Percentiles rank a stretch among this genome's conserved stretches.
phyloP scores from a whole-genome alignment of 2,113 vertebrate species.

The Anguilla japonica region DNA sequence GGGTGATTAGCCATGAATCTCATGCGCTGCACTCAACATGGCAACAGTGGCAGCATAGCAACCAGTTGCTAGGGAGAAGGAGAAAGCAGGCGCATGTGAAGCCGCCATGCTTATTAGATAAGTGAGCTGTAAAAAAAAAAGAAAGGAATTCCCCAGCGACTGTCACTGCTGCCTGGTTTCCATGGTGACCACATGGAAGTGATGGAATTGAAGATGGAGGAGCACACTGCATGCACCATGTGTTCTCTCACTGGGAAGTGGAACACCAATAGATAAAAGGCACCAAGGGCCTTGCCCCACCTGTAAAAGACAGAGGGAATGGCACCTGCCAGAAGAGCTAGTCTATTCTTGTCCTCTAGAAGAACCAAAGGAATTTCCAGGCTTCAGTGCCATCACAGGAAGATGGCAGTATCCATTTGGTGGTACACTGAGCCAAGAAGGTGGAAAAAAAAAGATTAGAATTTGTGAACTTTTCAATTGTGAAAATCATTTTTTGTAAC shows the following conservation, averaged over 20 bases:
- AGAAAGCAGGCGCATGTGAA: conserved; percentile 65
- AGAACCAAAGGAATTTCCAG: background rate
- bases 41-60: conserved; percentile 65
- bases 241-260: conserved; percentile 20
- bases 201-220: conserved; percentile 57
- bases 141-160: conserved; percentile 67
- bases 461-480: background rate
- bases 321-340: background rate
- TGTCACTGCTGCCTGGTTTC: conserved; percentile 70
- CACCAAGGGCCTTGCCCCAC: conserved; percentile 7
- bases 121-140: conserved; percentile 67
- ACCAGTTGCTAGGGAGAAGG: conserved; percentile 76
- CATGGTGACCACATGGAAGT: conserved; percentile 67
- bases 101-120: conserved; percentile 71
- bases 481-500: background rate
- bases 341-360: background rate
- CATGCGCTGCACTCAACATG: conserved; percentile 34
- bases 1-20: conserved; percentile 35
- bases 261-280: background rate
- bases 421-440: background rate
- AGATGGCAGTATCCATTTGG: background rate
- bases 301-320: background rate
- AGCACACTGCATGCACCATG: conserved; percentile 15
- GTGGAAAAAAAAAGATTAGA: background rate
- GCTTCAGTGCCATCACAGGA: background rate